These are phyloP conservation scores for Isoperla grammatica DNA, from an alignment of 2,888 invertebrate genomes.

Conservation along the genomic window DNA sequence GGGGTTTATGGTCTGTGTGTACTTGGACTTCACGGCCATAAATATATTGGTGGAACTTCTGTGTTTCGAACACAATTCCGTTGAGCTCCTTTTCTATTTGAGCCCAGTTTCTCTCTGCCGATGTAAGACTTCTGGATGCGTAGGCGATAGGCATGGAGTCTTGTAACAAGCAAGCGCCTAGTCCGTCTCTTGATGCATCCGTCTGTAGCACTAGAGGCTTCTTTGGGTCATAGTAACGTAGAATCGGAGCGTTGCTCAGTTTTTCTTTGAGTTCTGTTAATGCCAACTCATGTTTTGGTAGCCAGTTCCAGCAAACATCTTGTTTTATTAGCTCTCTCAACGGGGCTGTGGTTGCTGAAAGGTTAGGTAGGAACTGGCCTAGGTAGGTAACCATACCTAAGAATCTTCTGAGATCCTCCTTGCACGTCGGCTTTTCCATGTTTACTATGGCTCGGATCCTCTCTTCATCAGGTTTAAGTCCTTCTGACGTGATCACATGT, in stretches of 20 bases:
- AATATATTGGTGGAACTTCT: conserved; percentile 15
- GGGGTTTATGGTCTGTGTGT: conserved; percentile 15
- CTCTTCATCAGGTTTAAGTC: too few relatives aligned
- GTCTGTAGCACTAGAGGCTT: background rate
- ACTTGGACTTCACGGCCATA: conserved; percentile 1
- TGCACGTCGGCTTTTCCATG: too few relatives aligned
- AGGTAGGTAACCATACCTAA: background rate
- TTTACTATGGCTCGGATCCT: too few relatives aligned
- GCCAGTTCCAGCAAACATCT: too few relatives aligned
- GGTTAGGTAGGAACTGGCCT: too few relatives aligned
- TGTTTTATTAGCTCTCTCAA: too few relatives aligned
- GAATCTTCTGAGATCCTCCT: background rate
- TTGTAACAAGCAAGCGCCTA: conserved; percentile 11
- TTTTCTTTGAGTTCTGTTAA: too few relatives aligned
- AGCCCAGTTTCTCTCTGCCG: conserved; percentile 7
- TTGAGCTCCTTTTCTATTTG: conserved; percentile 14
- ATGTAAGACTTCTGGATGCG: conserved; percentile 5
- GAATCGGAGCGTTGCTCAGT: too few relatives aligned
- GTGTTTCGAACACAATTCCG: background rate
- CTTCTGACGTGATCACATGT: too few relatives aligned
- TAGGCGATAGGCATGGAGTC: conserved; percentile 1
- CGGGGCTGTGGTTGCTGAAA: too few relatives aligned
- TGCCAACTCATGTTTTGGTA: too few relatives aligned
- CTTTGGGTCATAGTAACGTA: too few relatives aligned
- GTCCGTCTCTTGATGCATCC: conserved; percentile 3